Base-by-base conservation (phyloP, 37 sponge, comb jelly and placozoan species). In the Eunapius fragilis region DNA sequence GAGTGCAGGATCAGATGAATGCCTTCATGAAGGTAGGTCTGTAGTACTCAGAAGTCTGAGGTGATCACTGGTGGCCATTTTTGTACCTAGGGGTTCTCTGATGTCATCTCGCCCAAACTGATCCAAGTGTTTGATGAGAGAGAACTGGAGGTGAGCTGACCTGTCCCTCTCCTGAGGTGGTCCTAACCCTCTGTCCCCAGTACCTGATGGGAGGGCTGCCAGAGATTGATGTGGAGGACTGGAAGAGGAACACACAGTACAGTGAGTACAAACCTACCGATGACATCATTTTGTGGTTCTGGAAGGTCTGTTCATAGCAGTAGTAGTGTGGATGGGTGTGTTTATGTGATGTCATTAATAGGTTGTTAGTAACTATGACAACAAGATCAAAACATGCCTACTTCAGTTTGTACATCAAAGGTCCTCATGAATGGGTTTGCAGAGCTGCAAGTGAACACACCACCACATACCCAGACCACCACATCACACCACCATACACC, bases 351-450 rank as follows among this genome's bases (percentile, higher is more conserved):
- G 25, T 47, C 72, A 27, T 31, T 19, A 0, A 34, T 83, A 95
- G 96, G 99, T 92, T 28, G 96, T 98, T 32, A 89, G 86, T 28
- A 92, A 90, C 47, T 98, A 84, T 45, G 96, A 98, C 72, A 89
- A 84, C 32, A 97, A 98, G 72, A 90, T 96, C 92, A 86, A 90
- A 71, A 92, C 95, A 17, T 72, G 99, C 22, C 87, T 98, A 24
- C 92, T 98, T 10, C 99, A 98, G 94, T 98, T 98, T 86, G 97
- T 97, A 98, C 99, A 19, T 98, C 99, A 14, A 93, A 95, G 70
- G 97, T 98, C 4, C 99, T 97, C 26, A 98, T 98, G 99, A 98
- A 98, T 83, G 99, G 99, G 11, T 98, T 98, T 84, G 87, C 95
- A 27, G 99, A 98, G 82, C 82, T 98, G 25, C 93, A 98, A 85